Percentiles rank a stretch among this genome's conserved stretches.
Evolutionary conservation across 2,113 vertebrate genomes (phyloP).

Genomic region (Brachirus orientalis): DNA sequence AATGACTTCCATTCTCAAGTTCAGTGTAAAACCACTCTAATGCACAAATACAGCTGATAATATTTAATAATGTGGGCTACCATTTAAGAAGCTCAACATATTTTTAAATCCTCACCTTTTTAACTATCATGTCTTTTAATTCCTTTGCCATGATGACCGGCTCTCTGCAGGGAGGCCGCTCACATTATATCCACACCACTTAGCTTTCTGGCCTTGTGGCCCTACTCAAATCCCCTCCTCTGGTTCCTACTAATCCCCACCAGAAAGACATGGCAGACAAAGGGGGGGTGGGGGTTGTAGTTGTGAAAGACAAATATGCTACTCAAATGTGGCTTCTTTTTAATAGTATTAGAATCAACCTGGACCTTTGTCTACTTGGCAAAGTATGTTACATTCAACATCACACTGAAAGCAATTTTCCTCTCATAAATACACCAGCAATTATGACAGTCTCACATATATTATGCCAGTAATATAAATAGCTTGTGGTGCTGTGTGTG

Average conservation of each 20-base stretch:
- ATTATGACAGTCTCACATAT: slow-evolving; percentile 26
- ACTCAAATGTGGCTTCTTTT: slow-evolving; percentile 64
- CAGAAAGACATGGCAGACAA: slow-evolving; percentile 61
- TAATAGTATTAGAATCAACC: slow-evolving; percentile 38
- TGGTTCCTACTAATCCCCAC: slow-evolving; percentile 69
- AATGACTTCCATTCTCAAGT: no score
- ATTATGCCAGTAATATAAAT: slow-evolving; percentile 22
- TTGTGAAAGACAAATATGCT: slow-evolving; percentile 62
- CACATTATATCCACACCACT: slow-evolving; percentile 71
- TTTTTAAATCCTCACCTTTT: background rate
- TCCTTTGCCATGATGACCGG: slow-evolving; percentile 32
- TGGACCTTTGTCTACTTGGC: slow-evolving; percentile 47
- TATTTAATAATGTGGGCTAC: no score
- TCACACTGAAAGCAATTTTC: slow-evolving; percentile 21
- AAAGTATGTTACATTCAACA: slow-evolving; percentile 23
- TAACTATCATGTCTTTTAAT: background rate
- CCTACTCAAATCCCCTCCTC: slow-evolving; percentile 67
- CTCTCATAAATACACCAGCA: slow-evolving; percentile 28
- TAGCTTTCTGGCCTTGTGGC: slow-evolving; percentile 75
- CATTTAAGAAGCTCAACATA: no score
- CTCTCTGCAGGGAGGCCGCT: slow-evolving; percentile 67
- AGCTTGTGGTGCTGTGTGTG: slow-evolving; percentile 8
- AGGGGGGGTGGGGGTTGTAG: slow-evolving; percentile 46
- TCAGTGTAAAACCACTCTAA: no score
- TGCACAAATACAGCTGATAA: no score